Evolutionary conservation across 2,113 vertebrate genomes (phyloP).

Genomic region (Thermophis baileyi): DNA sequence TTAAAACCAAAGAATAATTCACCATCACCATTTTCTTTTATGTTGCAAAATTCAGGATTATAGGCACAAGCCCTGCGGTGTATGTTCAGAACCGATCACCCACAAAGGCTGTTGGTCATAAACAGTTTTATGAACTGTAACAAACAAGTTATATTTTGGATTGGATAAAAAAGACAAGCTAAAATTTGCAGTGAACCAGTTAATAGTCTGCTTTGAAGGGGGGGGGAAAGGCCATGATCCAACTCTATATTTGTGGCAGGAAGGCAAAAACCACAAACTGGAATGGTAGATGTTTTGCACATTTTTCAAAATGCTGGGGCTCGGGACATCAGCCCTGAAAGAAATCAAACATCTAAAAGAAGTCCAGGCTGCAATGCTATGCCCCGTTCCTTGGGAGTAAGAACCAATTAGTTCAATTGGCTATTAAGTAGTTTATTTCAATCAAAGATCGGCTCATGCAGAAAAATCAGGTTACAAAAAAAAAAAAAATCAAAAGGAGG

Average conservation of each 20-base stretch:
- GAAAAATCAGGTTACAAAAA: neutral
- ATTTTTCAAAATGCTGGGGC: neutral
- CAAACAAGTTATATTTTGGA: neutral
- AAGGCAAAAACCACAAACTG: conserved; percentile 12
- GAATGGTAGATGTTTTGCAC: neutral
- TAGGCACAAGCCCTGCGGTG: neutral
- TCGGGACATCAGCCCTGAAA: neutral
- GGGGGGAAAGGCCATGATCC: neutral
- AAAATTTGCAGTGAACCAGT: neutral
- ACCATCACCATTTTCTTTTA: neutral
- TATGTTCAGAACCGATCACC: too few relatives aligned
- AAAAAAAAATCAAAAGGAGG: neutral
- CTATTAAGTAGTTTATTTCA: neutral
- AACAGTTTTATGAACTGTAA: neutral
- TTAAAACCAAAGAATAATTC: neutral
- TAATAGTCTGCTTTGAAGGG: neutral
- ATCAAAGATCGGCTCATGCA: neutral
- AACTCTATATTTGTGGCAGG: conserved; percentile 3
- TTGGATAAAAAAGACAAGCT: neutral
- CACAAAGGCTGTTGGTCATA: neutral
- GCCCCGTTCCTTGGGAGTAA: neutral
- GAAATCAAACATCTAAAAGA: neutral
- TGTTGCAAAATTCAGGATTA: neutral
- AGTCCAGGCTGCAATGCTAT: neutral
- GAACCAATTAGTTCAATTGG: neutral